phyloP scores from a whole-genome alignment of 2,888 invertebrate genomes.

The Habroteleia sp. region DNA sequence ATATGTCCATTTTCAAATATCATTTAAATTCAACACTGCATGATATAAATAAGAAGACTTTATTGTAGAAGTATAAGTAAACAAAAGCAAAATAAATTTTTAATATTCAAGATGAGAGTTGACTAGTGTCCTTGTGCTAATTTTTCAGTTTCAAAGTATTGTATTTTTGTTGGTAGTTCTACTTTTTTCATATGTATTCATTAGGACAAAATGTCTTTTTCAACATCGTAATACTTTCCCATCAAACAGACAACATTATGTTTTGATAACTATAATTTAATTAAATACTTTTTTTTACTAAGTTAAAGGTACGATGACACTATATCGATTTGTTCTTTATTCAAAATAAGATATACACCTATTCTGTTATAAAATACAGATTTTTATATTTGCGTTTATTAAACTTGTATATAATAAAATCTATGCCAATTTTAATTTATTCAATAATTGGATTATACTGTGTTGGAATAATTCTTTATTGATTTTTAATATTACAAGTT shows the following conservation, averaged over 20 bases:
- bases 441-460: background rate
- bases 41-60: too few relatives aligned
- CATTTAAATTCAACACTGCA: constrained; percentile 10
- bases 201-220: constrained; percentile 12
- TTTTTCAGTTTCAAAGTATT: constrained; percentile 23
- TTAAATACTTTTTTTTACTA: constrained; percentile 50
- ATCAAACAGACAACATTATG: too few relatives aligned
- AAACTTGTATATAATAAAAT: too few relatives aligned
- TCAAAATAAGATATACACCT: background rate
- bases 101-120: constrained; percentile 25
- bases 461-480: constrained; percentile 18
- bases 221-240: constrained; percentile 6
- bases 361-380: too few relatives aligned
- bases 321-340: constrained; percentile 4
- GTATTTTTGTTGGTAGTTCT: constrained; percentile 35
- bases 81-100: constrained; percentile 35
- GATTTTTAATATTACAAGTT: constrained; percentile 47
- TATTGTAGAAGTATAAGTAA: constrained; percentile 30
- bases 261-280: constrained; percentile 37
- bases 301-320: constrained; percentile 52
- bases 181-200: constrained; percentile 5
- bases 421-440: background rate
- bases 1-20: too few relatives aligned
- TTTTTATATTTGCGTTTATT: too few relatives aligned
- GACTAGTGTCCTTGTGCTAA: constrained; percentile 46